phyloP scores from a whole-genome alignment of 2,113 vertebrate genomes.

The Dromiciops gliroides region DNA sequence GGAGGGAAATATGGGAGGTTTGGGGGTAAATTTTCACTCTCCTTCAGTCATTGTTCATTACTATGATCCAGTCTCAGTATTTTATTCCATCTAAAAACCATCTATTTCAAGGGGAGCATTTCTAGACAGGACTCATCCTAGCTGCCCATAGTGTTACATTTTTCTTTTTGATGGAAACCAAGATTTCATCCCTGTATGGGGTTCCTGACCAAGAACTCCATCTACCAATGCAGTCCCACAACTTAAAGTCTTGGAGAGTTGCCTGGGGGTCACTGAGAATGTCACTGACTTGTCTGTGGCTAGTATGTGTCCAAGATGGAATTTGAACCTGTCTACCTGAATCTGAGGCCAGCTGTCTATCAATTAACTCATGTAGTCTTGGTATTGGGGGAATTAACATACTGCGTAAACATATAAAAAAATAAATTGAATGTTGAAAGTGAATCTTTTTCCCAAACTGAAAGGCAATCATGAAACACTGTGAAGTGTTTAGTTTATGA shows the following conservation, averaged over 20 bases:
- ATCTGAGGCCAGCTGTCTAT: neutral
- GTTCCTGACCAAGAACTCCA: neutral
- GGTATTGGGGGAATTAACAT: neutral
- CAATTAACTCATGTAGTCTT: neutral
- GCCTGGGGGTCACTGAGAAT: neutral
- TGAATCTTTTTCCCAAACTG: neutral
- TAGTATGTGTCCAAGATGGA: neutral
- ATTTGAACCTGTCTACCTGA: neutral
- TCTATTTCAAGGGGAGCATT: constrained; percentile 41
- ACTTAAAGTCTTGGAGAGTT: neutral
- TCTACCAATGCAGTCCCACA: neutral
- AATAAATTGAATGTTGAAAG: neutral
- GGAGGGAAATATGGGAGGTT: neutral
- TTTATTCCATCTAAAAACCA: constrained; percentile 47
- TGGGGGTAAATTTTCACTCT: neutral
- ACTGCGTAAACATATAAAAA: too few relatives aligned
- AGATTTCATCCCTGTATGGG: neutral
- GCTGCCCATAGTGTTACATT: neutral
- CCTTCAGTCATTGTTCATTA: neutral
- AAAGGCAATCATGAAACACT: neutral
- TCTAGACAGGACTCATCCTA: neutral
- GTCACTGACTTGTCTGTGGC: neutral
- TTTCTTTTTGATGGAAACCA: neutral
- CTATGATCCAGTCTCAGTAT: neutral
- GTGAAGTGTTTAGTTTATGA: neutral